A percentile compares a stretch with the other conserved stretches of the same genome.
Evolutionary conservation across 2,888 invertebrate genomes (phyloP).

Genomic region (Drosophila yooni): DNA sequence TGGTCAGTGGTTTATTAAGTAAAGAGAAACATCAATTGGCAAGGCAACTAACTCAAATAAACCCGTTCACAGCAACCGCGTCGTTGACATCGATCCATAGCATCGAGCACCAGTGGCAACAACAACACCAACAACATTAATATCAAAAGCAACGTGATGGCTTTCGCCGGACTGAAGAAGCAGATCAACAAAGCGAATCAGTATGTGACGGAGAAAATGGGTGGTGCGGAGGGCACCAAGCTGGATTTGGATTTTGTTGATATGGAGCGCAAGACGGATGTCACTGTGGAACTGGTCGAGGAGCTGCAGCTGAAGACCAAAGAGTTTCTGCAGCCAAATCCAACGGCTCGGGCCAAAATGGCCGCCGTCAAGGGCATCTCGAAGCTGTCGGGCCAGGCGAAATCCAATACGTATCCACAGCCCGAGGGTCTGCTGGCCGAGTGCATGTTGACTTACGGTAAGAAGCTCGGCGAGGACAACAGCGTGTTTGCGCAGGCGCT

Average conservation of each 20-base stretch:
- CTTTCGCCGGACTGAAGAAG: slow-evolving; percentile 99
- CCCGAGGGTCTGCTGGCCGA: slow-evolving; percentile 98
- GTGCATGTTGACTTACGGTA: slow-evolving; percentile 97
- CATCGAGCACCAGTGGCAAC: slow-evolving; percentile 33
- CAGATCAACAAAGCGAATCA: slow-evolving; percentile 99
- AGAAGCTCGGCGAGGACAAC: slow-evolving; percentile 98
- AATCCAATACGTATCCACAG: slow-evolving; percentile 98
- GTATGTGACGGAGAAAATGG: slow-evolving; percentile 99
- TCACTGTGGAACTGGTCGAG: slow-evolving; percentile 98
- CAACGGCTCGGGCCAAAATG: slow-evolving; percentile 97
- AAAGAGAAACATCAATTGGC: slow-evolving; percentile 44
- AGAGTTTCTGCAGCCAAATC: slow-evolving; percentile 99
- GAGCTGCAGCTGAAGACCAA: slow-evolving; percentile 98
- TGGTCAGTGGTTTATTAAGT: slow-evolving; percentile 29
- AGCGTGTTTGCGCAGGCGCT: slow-evolving; percentile 95
- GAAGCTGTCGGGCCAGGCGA: slow-evolving; percentile 98
- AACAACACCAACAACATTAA: slow-evolving; percentile 31
- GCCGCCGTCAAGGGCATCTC: slow-evolving; percentile 97
- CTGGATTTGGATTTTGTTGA: slow-evolving; percentile 99
- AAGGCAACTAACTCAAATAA: slow-evolving; percentile 73
- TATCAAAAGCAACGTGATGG: slow-evolving; percentile 88
- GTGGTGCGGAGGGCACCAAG: slow-evolving; percentile 99
- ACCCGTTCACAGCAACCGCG: slow-evolving; percentile 78
- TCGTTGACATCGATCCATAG: slow-evolving; percentile 47
- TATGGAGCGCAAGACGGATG: slow-evolving; percentile 99